Percentiles rank a stretch among this genome's conserved stretches.
phyloP scores from a whole-genome alignment of 1,140 invertebrate species.

The Callitettix versicolor region DNA sequence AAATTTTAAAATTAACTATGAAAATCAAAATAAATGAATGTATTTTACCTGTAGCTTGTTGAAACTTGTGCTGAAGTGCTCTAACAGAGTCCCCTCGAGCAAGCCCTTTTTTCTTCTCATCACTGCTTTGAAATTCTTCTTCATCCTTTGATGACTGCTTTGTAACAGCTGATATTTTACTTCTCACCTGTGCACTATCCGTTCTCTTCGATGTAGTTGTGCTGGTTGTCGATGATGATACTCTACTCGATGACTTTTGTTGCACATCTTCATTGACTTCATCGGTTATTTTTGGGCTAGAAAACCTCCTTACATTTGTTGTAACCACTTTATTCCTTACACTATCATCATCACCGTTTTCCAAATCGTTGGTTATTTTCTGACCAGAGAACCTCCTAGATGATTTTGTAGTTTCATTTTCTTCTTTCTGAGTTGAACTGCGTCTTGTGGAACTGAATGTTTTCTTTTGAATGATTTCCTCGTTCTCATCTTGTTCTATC shows the following conservation, averaged over 20 bases:
- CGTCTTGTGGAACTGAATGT: background rate
- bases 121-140: constrained; percentile 2
- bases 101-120: constrained; percentile 21
- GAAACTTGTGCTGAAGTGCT: constrained; percentile 60
- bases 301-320: no score
- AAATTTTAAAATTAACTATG: no score
- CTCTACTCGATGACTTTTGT: background rate
- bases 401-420: background rate
- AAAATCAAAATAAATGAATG: no score
- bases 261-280: no score
- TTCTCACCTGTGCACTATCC: background rate
- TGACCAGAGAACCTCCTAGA: constrained; percentile 4
- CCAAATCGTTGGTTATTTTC: background rate
- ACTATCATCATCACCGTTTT: background rate
- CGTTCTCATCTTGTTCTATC: background rate
- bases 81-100: constrained; percentile 48
- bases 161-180: background rate
- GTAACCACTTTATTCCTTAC: background rate
- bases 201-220: background rate
- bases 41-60: constrained; percentile 47
- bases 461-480: no score
- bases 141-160: constrained; percentile 2
- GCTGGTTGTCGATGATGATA: no score
- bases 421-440: background rate
- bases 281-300: no score